Evolutionary conservation across 2,113 vertebrate genomes (phyloP).

Genomic region (Orycteropus afer): DNA sequence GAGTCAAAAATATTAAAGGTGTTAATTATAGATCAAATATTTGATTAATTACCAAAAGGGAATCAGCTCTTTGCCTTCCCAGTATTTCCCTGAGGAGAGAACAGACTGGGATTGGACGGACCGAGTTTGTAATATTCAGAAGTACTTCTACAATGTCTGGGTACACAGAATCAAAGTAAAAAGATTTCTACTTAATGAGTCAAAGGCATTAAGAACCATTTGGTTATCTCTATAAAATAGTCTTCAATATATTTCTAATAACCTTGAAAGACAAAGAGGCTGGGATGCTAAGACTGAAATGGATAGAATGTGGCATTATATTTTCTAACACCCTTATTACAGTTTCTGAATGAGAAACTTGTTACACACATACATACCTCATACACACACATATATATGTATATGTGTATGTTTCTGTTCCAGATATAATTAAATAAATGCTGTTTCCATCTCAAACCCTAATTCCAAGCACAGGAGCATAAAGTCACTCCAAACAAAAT

Average conservation of each 20-base stretch:
- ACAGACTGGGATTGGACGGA: background rate
- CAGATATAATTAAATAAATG: background rate
- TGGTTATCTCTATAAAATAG: background rate
- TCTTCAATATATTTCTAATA: constrained; percentile 19
- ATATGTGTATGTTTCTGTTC: background rate
- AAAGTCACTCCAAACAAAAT: background rate
- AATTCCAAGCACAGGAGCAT: background rate
- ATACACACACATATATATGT: background rate
- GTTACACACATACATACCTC: background rate
- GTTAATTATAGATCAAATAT: background rate
- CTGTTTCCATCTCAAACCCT: background rate
- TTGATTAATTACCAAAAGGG: background rate
- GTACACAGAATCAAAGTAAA: background rate
- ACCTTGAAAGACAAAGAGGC: background rate
- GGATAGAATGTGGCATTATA: background rate
- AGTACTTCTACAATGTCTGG: background rate
- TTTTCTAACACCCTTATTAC: background rate
- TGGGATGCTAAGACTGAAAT: background rate
- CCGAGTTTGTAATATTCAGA: background rate
- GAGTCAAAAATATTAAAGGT: background rate
- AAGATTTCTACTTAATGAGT: constrained; percentile 7
- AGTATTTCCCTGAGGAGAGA: background rate
- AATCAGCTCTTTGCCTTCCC: background rate
- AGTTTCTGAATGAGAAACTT: background rate
- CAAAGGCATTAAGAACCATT: background rate